Evolutionary conservation across 2,797 vertebrate species (phyloP).

Genomic region (Crax fasciolata): DNA sequence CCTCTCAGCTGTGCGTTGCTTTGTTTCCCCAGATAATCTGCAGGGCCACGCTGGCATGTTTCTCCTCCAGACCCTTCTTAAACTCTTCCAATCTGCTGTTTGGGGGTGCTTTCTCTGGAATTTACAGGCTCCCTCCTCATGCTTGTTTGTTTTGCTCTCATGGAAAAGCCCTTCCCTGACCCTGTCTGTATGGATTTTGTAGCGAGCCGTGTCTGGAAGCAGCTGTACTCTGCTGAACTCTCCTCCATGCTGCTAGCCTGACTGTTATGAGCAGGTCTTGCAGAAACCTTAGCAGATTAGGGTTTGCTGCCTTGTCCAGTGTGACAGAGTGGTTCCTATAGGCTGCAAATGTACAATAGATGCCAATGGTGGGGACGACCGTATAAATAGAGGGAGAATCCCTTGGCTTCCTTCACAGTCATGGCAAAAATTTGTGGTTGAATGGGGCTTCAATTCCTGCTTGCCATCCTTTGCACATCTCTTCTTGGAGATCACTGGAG

Average conservation of each 20-base stretch:
- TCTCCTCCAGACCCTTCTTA: not conserved
- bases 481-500: not conserved
- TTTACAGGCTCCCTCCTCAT: not conserved
- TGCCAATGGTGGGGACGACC: not conserved
- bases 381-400: not conserved
- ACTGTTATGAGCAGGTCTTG: not conserved
- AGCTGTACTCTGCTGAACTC: conserved; percentile 41
- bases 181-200: conserved; percentile 23
- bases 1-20: not conserved
- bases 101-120: not conserved
- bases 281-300: conserved; percentile 14
- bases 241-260: not conserved
- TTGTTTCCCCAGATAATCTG: not conserved
- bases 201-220: conserved; percentile 37
- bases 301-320: not conserved
- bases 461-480: not conserved
- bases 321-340: accelerated
- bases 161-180: conserved; percentile 28
- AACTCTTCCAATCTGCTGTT: not conserved
- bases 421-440: not conserved
- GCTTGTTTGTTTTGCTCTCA: not conserved
- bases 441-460: not conserved
- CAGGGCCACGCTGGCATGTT: not conserved
- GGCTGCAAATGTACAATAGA: not conserved
- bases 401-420: not conserved